These are phyloP conservation scores for Conopomorpha cramerella DNA, from an alignment of 1,140 invertebrate species.

Conservation along the genomic window DNA sequence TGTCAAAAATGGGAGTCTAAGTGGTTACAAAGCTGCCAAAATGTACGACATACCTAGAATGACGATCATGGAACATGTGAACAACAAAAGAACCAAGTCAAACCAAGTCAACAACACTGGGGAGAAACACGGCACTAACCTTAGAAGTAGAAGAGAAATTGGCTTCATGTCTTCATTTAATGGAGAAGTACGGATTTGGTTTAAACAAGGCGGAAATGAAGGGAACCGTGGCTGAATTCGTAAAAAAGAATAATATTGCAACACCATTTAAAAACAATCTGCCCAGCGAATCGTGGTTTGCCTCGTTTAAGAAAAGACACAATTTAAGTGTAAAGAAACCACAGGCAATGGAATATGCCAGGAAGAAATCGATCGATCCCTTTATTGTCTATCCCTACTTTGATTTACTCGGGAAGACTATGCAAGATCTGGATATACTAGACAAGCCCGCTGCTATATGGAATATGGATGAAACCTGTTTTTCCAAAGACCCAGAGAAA, in stretches of 20 bases:
- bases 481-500: constrained; percentile 17
- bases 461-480: constrained; percentile 28
- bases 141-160: constrained; percentile 13
- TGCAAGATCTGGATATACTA: constrained; percentile 11
- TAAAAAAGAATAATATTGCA: constrained; percentile 14
- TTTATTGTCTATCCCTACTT: constrained; percentile 24
- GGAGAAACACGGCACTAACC: constrained; percentile 11
- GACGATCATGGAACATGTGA: constrained; percentile 10
- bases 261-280: constrained; percentile 22
- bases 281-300: constrained; percentile 28
- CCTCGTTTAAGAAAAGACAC: constrained; percentile 17
- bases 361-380: constrained; percentile 16
- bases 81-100: constrained; percentile 3
- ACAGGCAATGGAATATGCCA: constrained; percentile 16
- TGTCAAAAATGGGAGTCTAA: neutral
- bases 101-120: constrained; percentile 10
- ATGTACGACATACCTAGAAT: constrained; percentile 12
- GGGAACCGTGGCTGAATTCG: constrained; percentile 14
- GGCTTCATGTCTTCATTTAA: constrained; percentile 10
- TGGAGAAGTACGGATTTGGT: constrained; percentile 24
- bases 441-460: constrained; percentile 18
- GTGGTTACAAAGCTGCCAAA: neutral
- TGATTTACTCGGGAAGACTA: constrained; percentile 11
- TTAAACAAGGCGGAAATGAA: constrained; percentile 19
- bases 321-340: constrained; percentile 20